These are phyloP conservation scores for Nephrotoma appendiculata DNA, from an alignment of 2,888 invertebrate genomes.

Conservation along the genomic window DNA sequence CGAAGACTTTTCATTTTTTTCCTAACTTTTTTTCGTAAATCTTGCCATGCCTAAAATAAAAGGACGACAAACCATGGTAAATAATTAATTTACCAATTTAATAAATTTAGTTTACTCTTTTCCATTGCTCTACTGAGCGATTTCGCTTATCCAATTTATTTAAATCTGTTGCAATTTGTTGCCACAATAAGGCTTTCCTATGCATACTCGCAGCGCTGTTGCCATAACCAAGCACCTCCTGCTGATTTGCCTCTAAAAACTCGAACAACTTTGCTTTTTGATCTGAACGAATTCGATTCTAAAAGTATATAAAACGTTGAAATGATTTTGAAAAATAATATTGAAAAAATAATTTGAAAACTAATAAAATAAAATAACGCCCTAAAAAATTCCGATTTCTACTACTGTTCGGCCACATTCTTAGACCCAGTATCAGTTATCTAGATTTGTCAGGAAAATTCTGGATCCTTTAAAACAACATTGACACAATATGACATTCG, in stretches of 20 bases:
- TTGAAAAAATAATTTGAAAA: too few species aligned
- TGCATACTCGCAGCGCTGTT: neutral
- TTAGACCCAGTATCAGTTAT: too few species aligned
- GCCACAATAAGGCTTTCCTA: neutral
- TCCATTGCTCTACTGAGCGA: neutral
- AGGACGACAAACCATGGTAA: too few species aligned
- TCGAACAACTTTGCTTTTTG: neutral
- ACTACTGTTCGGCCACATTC: too few species aligned
- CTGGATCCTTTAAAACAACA: too few species aligned
- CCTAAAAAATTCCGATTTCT: too few species aligned
- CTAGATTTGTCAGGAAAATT: too few species aligned
- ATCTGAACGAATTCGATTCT: neutral
- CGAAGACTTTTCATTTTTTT: neutral
- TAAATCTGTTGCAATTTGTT: neutral
- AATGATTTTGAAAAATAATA: neutral
- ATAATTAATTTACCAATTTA: neutral
- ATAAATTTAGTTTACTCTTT: neutral
- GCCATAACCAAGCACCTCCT: neutral
- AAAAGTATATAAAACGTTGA: neutral
- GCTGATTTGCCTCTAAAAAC: neutral
- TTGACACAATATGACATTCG: too few species aligned
- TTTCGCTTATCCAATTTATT: neutral
- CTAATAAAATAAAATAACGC: too few species aligned
- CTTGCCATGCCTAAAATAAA: neutral
- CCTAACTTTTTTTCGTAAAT: neutral